A percentile compares a stretch with the other conserved stretches of the same genome.
Evolutionary conservation across 2,888 invertebrate species (phyloP).

Genomic region (Germaria angustata): DNA sequence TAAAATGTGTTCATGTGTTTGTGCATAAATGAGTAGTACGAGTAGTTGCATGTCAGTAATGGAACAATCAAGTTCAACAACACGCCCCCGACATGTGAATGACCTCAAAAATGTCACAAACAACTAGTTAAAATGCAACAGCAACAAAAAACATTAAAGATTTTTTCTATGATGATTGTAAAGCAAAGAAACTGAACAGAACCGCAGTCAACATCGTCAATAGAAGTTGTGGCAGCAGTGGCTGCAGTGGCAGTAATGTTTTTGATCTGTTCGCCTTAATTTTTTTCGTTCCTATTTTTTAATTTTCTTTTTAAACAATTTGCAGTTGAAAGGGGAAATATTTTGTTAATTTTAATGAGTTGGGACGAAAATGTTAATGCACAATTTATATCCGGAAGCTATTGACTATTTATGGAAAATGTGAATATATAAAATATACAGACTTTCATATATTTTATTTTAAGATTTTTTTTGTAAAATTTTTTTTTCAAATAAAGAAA

Average conservation of each 20-base stretch:
- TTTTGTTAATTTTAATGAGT: slow-evolving; percentile 27
- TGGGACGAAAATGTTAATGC: background rate
- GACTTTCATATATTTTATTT: too few relatives aligned
- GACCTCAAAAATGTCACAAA: slow-evolving; percentile 77
- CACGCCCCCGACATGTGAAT: slow-evolving; percentile 79
- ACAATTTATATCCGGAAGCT: background rate
- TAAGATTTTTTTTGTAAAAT: too few relatives aligned
- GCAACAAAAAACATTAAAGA: background rate
- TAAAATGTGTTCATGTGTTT: background rate
- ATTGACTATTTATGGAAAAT: too few relatives aligned
- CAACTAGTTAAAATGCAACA: slow-evolving; percentile 45
- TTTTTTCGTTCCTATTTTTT: background rate
- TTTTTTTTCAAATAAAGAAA: too few relatives aligned
- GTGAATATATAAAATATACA: too few relatives aligned
- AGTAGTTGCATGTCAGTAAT: slow-evolving; percentile 51
- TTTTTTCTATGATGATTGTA: background rate
- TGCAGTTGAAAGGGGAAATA: background rate
- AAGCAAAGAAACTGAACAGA: background rate
- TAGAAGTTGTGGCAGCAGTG: background rate
- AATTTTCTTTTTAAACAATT: background rate
- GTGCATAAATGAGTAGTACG: slow-evolving; percentile 24
- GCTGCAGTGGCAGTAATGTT: background rate
- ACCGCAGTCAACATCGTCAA: background rate
- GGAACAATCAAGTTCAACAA: slow-evolving; percentile 77
- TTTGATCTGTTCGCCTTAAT: background rate